Evolutionary conservation across 1,140 invertebrate species (phyloP), one percentile per base, ranked within the genome.

Genomic region (Potamilus streckersoni): DNA sequence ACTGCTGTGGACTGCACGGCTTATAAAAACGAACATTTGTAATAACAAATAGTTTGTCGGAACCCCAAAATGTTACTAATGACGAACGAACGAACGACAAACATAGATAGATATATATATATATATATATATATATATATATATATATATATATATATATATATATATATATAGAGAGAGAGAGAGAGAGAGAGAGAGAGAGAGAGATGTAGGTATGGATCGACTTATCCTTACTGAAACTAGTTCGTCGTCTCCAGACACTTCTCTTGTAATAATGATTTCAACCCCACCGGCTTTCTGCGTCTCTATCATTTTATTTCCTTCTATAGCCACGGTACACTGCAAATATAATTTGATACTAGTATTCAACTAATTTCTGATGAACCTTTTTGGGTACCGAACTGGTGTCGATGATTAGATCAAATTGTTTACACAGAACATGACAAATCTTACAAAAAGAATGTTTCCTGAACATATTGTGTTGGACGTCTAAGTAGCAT

Each of bases 261-360:
- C 72, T 38, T 78, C 69, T 61, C 82, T 63, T 63, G 82, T 83
- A 6, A 83, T 72, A 5, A 73, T 31, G 1, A 79, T 76, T 61
- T 77, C 66, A 14, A 67, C 66, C 20, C 69, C 74, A 4, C 78
- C 82, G 27, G 73, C 76, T 57, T 75, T 79, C 73, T 83, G 82
- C 56, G 72, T 72, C 68, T 83, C 82, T 15, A 74, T 67, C 80
- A 83, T 83, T 72, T 75, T 81, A 49, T 83, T 74, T 15, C 82
- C 82, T 16, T 83, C 79, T 74, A 82, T 68, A n/a, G 27, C 71
- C 17, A 83, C 80, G 16, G 61, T 71, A 27, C 80, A 80, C 82
- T 83, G 66, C 17, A 78, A 55, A 69, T 69, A 76, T 17, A 71
- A 6, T 70, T 20, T 20, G 2, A 49, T 49, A 49, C 38, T 49